phyloP scores from a whole-genome alignment of 2,888 invertebrate genomes.

The Euplagia quadripunctaria region DNA sequence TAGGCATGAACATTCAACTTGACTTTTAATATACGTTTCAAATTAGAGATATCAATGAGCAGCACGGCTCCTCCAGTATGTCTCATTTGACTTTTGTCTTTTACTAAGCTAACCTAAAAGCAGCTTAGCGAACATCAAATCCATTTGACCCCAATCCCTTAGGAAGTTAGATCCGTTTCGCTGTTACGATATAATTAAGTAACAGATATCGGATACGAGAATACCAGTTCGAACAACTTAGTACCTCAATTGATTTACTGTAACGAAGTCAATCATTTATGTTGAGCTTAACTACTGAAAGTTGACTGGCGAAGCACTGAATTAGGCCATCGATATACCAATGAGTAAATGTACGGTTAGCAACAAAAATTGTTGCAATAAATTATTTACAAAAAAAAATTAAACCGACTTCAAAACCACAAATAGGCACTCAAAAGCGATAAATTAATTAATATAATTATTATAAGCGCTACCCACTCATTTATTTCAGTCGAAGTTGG shows the following conservation, averaged over 20 bases:
- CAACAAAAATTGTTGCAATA: too few relatives aligned
- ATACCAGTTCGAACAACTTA: neutral
- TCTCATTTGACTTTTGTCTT: neutral
- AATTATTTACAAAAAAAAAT: too few relatives aligned
- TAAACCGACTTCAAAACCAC: too few relatives aligned
- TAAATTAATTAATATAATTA: too few relatives aligned
- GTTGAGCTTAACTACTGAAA: neutral
- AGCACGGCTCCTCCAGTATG: too few relatives aligned
- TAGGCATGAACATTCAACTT: too few relatives aligned
- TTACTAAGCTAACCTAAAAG: neutral
- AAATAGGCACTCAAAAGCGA: too few relatives aligned
- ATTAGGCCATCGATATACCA: neutral
- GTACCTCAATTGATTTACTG: neutral
- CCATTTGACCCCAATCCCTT: neutral
- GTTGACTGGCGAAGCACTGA: neutral
- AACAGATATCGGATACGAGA: neutral
- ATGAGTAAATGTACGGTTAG: neutral
- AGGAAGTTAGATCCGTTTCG: conserved; percentile 3
- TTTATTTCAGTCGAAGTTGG: too few relatives aligned
- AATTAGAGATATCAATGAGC: too few relatives aligned
- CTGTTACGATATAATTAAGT: conserved; percentile 5
- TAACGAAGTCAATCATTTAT: neutral
- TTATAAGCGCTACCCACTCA: too few relatives aligned
- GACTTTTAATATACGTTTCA: too few relatives aligned
- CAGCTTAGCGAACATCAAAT: conserved; percentile 4